Percentiles rank a stretch among this genome's conserved stretches.
phyloP scores from a whole-genome alignment of 2,797 vertebrate species.

The Acipenser ruthenus region DNA sequence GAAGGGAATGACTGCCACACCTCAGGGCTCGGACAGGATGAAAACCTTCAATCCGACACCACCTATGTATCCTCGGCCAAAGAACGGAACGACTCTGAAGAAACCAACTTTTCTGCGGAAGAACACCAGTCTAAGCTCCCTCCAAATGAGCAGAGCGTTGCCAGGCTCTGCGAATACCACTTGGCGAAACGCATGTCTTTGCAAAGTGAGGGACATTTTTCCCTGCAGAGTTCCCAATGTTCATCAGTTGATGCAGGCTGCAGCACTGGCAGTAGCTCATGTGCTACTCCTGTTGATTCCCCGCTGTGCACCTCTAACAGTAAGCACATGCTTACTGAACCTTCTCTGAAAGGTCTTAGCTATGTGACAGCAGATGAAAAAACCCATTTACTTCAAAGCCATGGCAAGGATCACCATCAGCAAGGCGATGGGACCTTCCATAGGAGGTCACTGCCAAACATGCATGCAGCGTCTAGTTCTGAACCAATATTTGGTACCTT shows the following conservation, averaged over 20 bases:
- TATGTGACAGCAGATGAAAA: slow-evolving; percentile 74
- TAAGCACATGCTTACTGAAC: slow-evolving; percentile 73
- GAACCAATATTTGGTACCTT: slow-evolving; percentile 74
- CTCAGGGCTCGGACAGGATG: slow-evolving; percentile 55
- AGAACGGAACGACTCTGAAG: slow-evolving; percentile 59
- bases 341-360: slow-evolving; percentile 66
- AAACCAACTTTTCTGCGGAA: slow-evolving; percentile 46
- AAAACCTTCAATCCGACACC: slow-evolving; percentile 61
- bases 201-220: slow-evolving; percentile 85
- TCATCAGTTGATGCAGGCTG: slow-evolving; percentile 93
- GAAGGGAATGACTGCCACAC: slow-evolving; percentile 51
- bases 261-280: slow-evolving; percentile 83
- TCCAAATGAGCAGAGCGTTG: slow-evolving; percentile 66
- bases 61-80: slow-evolving; percentile 65
- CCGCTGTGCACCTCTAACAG: slow-evolving; percentile 78
- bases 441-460: slow-evolving; percentile 79
- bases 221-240: slow-evolving; percentile 88
- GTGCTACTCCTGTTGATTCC: slow-evolving; percentile 87
- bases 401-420: slow-evolving; percentile 78
- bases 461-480: slow-evolving; percentile 72
- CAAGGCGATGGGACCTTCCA: slow-evolving; percentile 73
- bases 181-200: slow-evolving; percentile 87
- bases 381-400: slow-evolving; percentile 58
- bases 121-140: slow-evolving; percentile 62
- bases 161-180: slow-evolving; percentile 80